Conservation (phyloP, 2,113 vertebrate species). For the Plectropomus leopardus region DNA sequence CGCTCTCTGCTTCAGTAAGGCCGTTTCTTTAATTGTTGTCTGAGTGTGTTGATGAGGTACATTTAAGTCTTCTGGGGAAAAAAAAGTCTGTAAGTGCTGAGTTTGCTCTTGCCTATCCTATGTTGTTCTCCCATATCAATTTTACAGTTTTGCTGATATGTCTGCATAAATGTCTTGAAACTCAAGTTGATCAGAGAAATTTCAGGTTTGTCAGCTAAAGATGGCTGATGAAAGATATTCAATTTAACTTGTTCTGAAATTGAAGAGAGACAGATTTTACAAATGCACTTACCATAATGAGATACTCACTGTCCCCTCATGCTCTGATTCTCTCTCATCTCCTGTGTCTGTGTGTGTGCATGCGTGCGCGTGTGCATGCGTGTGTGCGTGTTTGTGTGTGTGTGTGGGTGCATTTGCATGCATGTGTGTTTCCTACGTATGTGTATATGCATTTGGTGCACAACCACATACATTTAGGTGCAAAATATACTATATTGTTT, state of each 20-base stretch:
- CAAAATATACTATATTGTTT: background rate
- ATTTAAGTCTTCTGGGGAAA: background rate
- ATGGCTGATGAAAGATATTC: slow-evolving; percentile 18
- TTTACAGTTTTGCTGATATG: background rate
- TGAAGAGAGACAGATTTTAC: slow-evolving; percentile 53
- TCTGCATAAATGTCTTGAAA: background rate
- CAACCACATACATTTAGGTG: background rate
- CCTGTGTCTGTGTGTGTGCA: background rate
- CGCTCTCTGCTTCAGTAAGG: slow-evolving; percentile 78
- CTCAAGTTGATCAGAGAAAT: background rate
- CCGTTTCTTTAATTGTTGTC: slow-evolving; percentile 8
- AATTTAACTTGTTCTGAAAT: slow-evolving; percentile 40
- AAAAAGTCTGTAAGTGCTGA: slow-evolving; percentile 8
- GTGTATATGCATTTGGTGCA: background rate
- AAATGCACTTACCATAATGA: slow-evolving; percentile 74
- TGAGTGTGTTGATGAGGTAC: background rate
- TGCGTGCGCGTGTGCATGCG: background rate
- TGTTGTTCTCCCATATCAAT: background rate
- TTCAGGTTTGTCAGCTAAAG: slow-evolving; percentile 11
- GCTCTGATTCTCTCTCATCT: slow-evolving; percentile 15
- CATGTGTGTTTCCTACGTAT: background rate
- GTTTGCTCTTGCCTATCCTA: background rate
- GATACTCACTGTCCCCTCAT: slow-evolving; percentile 28
- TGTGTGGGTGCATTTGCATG: background rate
- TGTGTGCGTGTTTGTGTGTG: background rate